Evolutionary conservation across 2,888 invertebrate genomes (phyloP), one percentile per base, ranked within the genome.

Genomic region (Agrochola lychnidis): DNA sequence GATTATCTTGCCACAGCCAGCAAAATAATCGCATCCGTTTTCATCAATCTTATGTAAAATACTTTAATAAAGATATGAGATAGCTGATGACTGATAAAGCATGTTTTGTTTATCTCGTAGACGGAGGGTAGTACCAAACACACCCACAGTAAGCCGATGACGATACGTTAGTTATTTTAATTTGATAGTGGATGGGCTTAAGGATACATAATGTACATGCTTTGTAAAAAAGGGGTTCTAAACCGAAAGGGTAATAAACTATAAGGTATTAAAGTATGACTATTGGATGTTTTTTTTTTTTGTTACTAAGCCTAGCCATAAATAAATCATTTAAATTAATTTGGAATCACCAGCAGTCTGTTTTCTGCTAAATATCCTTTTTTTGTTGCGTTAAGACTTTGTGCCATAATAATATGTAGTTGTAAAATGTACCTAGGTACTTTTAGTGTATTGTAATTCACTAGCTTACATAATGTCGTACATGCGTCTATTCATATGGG

Each of bases 11-110:
- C n/a, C 61, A 36, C 71, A 30, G 51, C 7, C 30, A 62, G 25
- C 45, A 61, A 66, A 14, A 61, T 56, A 76, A 82, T 82, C 79
- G 56, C 36, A 70, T 77, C 66, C 82, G 70, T 67, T 22, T 70
- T 56, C 77, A 70, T 81, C 78, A 78, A 70, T 70, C 57, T 51
- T 68, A 75, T 66, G 76, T 76, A 81, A 80, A 77, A 62, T 25
- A 66, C 48, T 59, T 57, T 48, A 25, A 45, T 81, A 51, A 3
- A 42, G 22, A 48, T 57, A 64, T 30, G 36, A 57, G 76, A 42
- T 51, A 36, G 30, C 25, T 36, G 22, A 36, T 75, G 48, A 68
- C 56, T 42, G 74, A 73, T 74, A 57, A 81, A 36, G 51, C 36
- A 16, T n/a, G 7, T 79, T 57, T 76, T 36, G 3, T 57, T 80